These are phyloP conservation scores for Aleadryas rufinucha DNA, from an alignment of 2,113 vertebrate species.

Conservation along the genomic window DNA sequence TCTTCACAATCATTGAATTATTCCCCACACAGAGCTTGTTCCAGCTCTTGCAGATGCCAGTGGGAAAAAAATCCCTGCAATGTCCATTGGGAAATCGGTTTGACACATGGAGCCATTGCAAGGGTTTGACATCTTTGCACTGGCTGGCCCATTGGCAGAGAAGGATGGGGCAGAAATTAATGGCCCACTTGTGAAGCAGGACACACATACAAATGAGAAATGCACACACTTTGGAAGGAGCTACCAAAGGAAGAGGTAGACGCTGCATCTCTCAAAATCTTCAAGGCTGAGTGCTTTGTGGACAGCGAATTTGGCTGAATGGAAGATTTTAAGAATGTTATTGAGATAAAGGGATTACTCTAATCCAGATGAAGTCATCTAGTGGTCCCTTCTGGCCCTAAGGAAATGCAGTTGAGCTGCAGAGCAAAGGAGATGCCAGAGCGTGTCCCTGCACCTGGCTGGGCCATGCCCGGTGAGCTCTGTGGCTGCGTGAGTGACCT, in stretches of 20 bases:
- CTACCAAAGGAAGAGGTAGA: background rate
- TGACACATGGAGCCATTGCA: background rate
- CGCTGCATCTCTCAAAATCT: background rate
- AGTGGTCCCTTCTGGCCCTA: background rate
- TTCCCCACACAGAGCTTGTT: rapidly evolving
- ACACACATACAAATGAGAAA: background rate
- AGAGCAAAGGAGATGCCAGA: background rate
- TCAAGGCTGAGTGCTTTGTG: background rate
- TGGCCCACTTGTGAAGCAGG: background rate
- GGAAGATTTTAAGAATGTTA: background rate
- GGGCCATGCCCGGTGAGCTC: rapidly evolving
- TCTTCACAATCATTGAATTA: background rate
- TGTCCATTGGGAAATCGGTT: background rate
- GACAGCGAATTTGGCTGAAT: background rate
- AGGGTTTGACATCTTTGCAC: background rate
- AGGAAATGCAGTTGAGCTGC: background rate
- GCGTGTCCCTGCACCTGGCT: background rate
- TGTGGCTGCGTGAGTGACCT: rapidly evolving
- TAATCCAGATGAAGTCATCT: background rate
- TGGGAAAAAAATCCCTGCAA: background rate
- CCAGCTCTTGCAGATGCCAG: background rate
- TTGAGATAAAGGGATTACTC: background rate
- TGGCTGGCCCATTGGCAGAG: background rate
- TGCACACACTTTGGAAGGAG: background rate
- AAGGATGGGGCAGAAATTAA: background rate